Evolutionary conservation across 2,113 vertebrate genomes (phyloP).

Genomic region (Gila orcuttii): DNA sequence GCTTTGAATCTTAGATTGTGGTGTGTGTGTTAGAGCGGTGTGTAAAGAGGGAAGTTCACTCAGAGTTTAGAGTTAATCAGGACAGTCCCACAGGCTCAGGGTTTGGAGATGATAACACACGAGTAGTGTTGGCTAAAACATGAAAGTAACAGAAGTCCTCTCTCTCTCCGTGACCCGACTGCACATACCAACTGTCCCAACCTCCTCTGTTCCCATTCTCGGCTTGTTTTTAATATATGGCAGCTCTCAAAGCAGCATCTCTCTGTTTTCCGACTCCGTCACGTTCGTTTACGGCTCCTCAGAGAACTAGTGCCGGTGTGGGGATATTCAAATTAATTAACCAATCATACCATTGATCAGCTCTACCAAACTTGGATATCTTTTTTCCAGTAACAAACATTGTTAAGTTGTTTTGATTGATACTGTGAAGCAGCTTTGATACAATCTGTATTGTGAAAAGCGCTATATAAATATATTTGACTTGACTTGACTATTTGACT

Average conservation of each 20-base stretch:
- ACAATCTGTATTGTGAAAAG: no score
- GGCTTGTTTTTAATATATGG: background rate
- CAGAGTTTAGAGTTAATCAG: slow-evolving; percentile 27
- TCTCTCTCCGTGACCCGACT: background rate
- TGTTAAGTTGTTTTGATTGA: no score
- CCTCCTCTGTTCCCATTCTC: background rate
- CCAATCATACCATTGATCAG: no score
- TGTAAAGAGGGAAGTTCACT: slow-evolving; percentile 14
- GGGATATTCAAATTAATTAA: no score
- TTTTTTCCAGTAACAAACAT: no score
- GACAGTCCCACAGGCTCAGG: slow-evolving; percentile 20
- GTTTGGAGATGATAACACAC: background rate
- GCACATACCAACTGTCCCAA: background rate
- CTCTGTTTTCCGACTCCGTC: background rate
- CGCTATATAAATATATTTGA: no score
- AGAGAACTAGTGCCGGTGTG: background rate
- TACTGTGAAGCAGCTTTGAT: no score
- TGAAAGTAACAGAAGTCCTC: background rate
- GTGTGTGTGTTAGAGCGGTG: background rate
- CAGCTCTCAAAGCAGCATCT: background rate
- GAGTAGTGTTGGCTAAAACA: background rate
- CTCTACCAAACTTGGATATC: no score
- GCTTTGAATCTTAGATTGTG: background rate
- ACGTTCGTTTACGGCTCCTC: background rate
- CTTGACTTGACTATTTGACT: no score